Conservation (phyloP, 2,113 vertebrate species). For the Spheniscus mendiculus region DNA sequence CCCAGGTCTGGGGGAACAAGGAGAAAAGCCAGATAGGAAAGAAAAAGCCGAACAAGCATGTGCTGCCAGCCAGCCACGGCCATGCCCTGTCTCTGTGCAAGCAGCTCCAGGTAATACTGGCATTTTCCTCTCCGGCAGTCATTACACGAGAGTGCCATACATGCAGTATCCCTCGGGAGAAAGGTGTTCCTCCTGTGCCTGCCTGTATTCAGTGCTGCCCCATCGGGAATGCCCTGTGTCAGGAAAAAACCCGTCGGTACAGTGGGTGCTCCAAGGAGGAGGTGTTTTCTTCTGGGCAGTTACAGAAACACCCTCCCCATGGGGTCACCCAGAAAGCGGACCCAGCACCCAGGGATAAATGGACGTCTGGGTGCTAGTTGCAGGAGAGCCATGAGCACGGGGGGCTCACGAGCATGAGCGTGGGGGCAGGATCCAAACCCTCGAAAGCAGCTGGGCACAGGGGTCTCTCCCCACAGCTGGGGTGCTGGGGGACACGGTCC, state of each 20-base stretch:
- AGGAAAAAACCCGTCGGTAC: accelerated
- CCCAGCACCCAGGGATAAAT: neutral
- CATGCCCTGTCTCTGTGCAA: neutral
- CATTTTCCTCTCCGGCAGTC: neutral
- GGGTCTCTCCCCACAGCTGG: neutral
- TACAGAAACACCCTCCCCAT: neutral
- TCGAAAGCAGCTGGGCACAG: neutral
- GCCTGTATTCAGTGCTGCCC: neutral
- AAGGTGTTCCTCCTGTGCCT: accelerated
- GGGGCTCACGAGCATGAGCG: accelerated
- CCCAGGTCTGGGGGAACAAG: neutral
- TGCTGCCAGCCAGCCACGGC: neutral
- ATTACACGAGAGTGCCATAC: accelerated
- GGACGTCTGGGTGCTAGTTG: neutral
- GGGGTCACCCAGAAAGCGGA: neutral
- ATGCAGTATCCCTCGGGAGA: neutral
- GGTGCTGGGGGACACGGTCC: neutral
- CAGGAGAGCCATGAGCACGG: neutral
- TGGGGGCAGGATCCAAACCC: neutral
- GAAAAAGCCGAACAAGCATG: neutral
- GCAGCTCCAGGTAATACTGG: neutral
- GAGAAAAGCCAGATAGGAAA: neutral
- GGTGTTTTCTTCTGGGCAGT: neutral
- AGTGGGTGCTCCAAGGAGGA: neutral
- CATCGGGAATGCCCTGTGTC: accelerated